phyloP scores from a whole-genome alignment of 2,113 vertebrate species.

The Taurulus bubalis region DNA sequence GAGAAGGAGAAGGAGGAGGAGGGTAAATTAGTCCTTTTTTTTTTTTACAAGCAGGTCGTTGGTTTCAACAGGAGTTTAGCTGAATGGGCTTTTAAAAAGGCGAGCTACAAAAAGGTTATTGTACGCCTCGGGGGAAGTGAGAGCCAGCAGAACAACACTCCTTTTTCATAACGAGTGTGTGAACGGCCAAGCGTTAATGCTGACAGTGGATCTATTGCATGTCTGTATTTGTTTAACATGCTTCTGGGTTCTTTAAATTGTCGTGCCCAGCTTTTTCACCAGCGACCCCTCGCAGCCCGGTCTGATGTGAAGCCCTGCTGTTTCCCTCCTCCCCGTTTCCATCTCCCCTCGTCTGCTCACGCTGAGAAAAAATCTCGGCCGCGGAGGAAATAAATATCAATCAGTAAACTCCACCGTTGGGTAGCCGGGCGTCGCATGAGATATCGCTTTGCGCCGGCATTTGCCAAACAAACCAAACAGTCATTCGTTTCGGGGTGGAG shows the following conservation, averaged over 20 bases:
- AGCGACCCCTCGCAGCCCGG: conserved; percentile 15
- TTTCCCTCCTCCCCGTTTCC: conserved; percentile 48
- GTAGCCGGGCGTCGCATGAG: conserved; percentile 19
- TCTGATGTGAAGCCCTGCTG: conserved; percentile 51
- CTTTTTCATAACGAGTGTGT: conserved; percentile 33
- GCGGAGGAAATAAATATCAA: conserved; percentile 50
- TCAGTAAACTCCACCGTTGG: conserved; percentile 25
- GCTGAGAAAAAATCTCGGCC: conserved; percentile 10
- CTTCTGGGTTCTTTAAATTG: conserved; percentile 58
- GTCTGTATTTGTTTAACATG: conserved; percentile 67
- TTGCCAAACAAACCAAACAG: conserved; percentile 56
- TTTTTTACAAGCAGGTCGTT: conserved; percentile 28
- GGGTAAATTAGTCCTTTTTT: not conserved
- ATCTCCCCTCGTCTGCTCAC: conserved; percentile 7
- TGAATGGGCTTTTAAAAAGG: conserved; percentile 56
- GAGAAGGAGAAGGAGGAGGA: not conserved
- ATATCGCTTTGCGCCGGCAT: conserved; percentile 35
- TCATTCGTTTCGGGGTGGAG: not conserved
- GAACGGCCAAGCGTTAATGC: conserved; percentile 31
- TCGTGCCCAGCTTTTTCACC: conserved; percentile 41
- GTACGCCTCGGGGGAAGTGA: conserved; percentile 32
- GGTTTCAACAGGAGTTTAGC: conserved; percentile 27
- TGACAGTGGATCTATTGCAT: conserved; percentile 47
- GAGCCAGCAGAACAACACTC: conserved; percentile 40
- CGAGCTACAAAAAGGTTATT: conserved; percentile 58